These are phyloP conservation scores for Leuciscus idus DNA, from an alignment of 2,113 vertebrate species.

Conservation along the genomic window DNA sequence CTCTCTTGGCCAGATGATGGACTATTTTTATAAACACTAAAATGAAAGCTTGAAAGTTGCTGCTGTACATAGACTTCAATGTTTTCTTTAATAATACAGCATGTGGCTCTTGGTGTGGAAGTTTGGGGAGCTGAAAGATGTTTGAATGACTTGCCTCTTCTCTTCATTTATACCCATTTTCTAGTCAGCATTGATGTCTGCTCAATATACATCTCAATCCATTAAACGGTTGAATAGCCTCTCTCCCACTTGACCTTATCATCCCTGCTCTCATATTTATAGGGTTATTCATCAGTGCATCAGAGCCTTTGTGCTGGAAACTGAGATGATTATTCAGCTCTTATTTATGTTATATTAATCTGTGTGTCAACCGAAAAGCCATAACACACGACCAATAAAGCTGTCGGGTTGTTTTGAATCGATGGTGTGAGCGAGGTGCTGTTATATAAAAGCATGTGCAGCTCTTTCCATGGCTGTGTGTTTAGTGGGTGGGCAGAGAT, in stretches of 20 bases:
- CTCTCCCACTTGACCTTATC: conserved; percentile 31
- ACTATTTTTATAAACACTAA: not conserved
- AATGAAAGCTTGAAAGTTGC: not conserved
- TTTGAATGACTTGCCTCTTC: not conserved
- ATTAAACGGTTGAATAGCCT: conserved; percentile 29
- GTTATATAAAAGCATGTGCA: conserved; percentile 42
- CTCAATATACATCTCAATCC: not conserved
- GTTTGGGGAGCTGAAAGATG: conserved; percentile 3
- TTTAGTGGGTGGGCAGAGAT: not conserved
- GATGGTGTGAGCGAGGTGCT: conserved; percentile 15
- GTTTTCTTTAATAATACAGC: not conserved
- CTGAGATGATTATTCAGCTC: conserved; percentile 12
- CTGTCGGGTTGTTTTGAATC: conserved; percentile 47
- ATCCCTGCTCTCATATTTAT: conserved; percentile 40
- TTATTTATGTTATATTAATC: conserved; percentile 22
- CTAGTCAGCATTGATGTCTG: not conserved
- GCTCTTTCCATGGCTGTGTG: conserved; percentile 27
- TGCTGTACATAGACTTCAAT: not conserved
- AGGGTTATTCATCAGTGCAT: conserved; percentile 10
- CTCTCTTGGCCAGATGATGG: not conserved
- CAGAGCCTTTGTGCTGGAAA: not conserved
- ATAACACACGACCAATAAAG: conserved; percentile 8
- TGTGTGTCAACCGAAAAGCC: conserved; percentile 1
- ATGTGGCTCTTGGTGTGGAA: not conserved
- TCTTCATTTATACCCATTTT: conserved; percentile 11